Conservation (phyloP, 2,888 invertebrate genomes). For the Dasysyrphus tricinctus region DNA sequence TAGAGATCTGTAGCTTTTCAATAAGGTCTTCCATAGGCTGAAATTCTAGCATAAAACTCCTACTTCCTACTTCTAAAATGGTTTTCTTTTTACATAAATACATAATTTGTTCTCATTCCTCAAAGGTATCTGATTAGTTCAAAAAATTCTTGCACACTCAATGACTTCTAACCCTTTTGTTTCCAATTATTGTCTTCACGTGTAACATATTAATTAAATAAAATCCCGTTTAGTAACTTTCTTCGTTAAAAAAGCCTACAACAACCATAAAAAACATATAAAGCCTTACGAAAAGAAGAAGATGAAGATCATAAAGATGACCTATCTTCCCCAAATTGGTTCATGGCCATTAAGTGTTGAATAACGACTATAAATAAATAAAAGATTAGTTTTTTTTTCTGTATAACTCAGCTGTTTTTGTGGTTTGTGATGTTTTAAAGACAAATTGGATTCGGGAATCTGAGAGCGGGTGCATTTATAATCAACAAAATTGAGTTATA, state of each 20-base stretch:
- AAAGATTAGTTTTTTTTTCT: not conserved
- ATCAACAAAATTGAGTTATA: not conserved
- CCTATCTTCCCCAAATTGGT: slow-evolving; percentile 22
- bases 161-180: not conserved
- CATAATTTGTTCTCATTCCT: not conserved
- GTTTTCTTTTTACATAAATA: too few species aligned
- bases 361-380: slow-evolving; percentile 4
- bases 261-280: not conserved
- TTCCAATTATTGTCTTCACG: not conserved
- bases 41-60: too few species aligned
- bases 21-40: too few species aligned
- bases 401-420: not conserved
- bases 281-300: not conserved
- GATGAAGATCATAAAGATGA: not conserved
- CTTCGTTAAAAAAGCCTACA: not conserved
- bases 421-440: not conserved
- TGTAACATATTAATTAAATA: slow-evolving; percentile 10
- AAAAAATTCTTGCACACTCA: not conserved
- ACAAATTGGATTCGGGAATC: slow-evolving; percentile 3
- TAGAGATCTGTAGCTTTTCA: too few species aligned
- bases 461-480: slow-evolving; percentile 1
- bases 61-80: too few species aligned
- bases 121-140: not conserved
- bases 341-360: slow-evolving; percentile 32
- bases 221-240: slow-evolving; percentile 31